Evolutionary conservation across 92 coral and sea anemone genomes (phyloP), one percentile per base, ranked within the genome.

Genomic region (Desmophyllum pertusum): DNA sequence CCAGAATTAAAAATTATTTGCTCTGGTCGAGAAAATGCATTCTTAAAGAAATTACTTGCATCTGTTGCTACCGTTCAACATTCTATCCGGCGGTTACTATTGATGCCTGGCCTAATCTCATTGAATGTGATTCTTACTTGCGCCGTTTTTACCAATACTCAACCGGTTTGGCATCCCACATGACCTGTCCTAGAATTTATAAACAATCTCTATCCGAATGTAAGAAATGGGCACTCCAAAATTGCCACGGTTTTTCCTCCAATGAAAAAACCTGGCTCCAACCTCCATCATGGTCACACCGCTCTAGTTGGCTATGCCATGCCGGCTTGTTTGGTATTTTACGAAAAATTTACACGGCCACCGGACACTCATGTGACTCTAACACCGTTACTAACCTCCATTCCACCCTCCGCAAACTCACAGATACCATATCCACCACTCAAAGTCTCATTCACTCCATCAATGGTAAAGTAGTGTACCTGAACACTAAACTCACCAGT

Each of bases 381-480:
- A 70, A 88, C 50, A 50, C 63, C n/a, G 73, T 87, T 10, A 18
- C 63, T 25, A 76, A 70, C 30, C 51, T 84, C 31, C n/a, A 64
- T 27, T 37, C 43, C 4, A 48, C 74, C 4, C 51, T 84, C 10
- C 30, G 35, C 17, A 27, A 19, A n/a, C 41, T 86, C 18, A 68
- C 89, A 1, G 39, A 42, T 13, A 3, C 85, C 23, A 30, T 78
- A 65, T 10, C 35, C 4, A 73, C 43, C 67, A 36, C 55, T 1
- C 78, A 53, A 21, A 2, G 46, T 23, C 59, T 76, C 5, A 70
- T 85, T 37, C 74, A 29, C 3, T 10, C 79, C 6, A 66, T 90
- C n/a, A 86, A 86, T 36, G 93, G 93, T 8, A 81, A 85, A 50
- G 74, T 72, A 42, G 88, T 89, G 5, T 68, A 88, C 36, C 70